Base-by-base conservation (phyloP, 2,797 vertebrate species). In the Diplodus puntazzo region DNA sequence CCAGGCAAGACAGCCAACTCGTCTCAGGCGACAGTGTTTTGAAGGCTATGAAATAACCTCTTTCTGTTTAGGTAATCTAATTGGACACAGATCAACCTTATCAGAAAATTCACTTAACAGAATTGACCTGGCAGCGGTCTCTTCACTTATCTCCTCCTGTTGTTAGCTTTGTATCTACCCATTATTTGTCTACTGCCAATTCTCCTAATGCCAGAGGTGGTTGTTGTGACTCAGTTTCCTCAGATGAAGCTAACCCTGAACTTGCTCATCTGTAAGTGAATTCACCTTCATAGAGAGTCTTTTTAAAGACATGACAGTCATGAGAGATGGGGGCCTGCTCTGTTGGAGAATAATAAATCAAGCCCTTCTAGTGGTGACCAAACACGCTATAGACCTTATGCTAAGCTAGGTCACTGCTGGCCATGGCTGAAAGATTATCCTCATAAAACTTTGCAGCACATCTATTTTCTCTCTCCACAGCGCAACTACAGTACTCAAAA, bases 321-420 rank as follows among this genome's bases (percentile, higher is more conserved):
- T 73, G 75, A 85, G 76, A 65, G 77, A 86, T 75, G 74, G 80
- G 49, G 70, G 49, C 30, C 54, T 23, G 65, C 69, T 65, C 69
- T 75, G 73, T 27, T 14, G 61, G 66, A 68, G 69, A 71, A 68
- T 64, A 84, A 86, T 88, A 79, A 82, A 87, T 87, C 82, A 82
- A 85, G 73, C 72, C 45, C 53, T 66, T 68, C 73, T 65, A 27
- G 55, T 48, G 70, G 80, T 65, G 85, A 80, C 46, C 75, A 82
- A 75, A 90, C 70, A 60, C 58, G 83, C 74, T 25, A 50, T 21
- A 30, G 79, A 86, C 78, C 79, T 82, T 72, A 80, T 77, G 74
- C 71, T 83, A 85, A 87, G 83, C 69, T 79, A 58, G 86, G 84
- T 84, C 86, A 80, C 60, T 20, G 62, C 73, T 59, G 76, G 80